Conservation (phyloP, 2,888 invertebrate genomes). For the Drosophila testacea region DNA sequence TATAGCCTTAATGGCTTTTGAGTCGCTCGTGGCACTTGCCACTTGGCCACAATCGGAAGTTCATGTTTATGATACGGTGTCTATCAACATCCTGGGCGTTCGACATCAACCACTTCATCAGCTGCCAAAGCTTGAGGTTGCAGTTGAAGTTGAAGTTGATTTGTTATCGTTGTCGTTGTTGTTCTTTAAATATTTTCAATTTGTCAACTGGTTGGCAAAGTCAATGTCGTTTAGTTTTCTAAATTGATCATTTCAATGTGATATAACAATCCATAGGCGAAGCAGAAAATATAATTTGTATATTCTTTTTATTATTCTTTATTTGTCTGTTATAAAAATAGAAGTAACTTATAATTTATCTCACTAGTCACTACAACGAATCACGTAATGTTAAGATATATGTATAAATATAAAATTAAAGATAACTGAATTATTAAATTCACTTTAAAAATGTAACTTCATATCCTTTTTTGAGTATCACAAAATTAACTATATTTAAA, state of each 20-base stretch:
- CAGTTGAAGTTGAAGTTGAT: slow-evolving; percentile 5
- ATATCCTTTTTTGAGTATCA: too few species aligned
- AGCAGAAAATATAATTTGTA: too few species aligned
- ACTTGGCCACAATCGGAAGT: slow-evolving; percentile 72
- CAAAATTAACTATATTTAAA: too few species aligned
- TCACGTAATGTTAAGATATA: too few species aligned
- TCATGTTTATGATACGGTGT: slow-evolving; percentile 67
- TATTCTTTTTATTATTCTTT: too few species aligned
- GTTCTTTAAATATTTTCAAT: not conserved
- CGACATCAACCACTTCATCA: slow-evolving; percentile 42
- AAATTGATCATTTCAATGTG: not conserved
- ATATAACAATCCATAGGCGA: too few species aligned
- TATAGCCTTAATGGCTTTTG: slow-evolving; percentile 45
- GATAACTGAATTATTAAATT: too few species aligned
- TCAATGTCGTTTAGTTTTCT: not conserved
- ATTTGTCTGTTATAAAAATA: too few species aligned
- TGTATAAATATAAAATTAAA: too few species aligned
- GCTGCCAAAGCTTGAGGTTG: slow-evolving; percentile 42
- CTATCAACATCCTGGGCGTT: slow-evolving; percentile 35
- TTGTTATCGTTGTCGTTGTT: slow-evolving; percentile 1
- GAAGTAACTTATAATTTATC: too few species aligned
- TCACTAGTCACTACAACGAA: too few species aligned
- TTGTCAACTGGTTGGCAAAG: not conserved
- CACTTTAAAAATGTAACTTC: too few species aligned
- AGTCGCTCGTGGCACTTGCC: slow-evolving; percentile 70